These are phyloP conservation scores for Cygnus atratus DNA, from an alignment of 2,113 vertebrate genomes.

Conservation along the genomic window DNA sequence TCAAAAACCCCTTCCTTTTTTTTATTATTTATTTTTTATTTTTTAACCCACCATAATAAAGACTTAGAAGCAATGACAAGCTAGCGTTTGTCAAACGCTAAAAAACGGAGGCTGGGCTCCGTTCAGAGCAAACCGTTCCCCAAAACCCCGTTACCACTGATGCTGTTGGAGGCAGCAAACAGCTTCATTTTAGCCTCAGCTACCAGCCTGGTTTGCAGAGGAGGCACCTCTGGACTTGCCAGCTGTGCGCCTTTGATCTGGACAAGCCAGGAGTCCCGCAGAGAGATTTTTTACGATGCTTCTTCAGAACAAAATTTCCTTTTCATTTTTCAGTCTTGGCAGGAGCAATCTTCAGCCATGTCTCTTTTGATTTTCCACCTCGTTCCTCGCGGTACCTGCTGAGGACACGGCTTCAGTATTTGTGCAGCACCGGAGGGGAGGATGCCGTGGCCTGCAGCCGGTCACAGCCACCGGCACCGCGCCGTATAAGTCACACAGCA, in stretches of 20 bases:
- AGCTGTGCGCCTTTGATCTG: constrained; percentile 2
- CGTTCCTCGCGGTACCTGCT: constrained; percentile 41
- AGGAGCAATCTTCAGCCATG: constrained; percentile 17
- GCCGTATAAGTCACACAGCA: neutral
- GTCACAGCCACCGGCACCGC: accelerated
- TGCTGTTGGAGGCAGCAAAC: neutral
- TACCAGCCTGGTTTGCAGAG: neutral
- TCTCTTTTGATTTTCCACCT: constrained; percentile 26
- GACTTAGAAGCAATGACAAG: neutral
- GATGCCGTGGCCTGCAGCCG: accelerated
- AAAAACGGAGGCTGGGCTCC: neutral
- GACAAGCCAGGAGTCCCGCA: neutral
- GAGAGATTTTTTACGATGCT: neutral
- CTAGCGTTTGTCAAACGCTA: neutral
- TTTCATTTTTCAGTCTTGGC: constrained; percentile 26
- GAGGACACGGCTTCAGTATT: neutral
- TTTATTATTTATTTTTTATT: neutral
- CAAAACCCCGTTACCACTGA: neutral
- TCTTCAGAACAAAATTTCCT: constrained; percentile 24
- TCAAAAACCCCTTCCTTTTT: neutral
- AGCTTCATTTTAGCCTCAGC: neutral
- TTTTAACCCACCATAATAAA: neutral
- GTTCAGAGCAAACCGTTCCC: neutral
- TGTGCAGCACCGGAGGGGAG: neutral
- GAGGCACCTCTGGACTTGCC: neutral